A percentile compares a stretch with the other conserved stretches of the same genome.
phyloP scores from a whole-genome alignment of 2,113 vertebrate genomes.

The Columba livia region DNA sequence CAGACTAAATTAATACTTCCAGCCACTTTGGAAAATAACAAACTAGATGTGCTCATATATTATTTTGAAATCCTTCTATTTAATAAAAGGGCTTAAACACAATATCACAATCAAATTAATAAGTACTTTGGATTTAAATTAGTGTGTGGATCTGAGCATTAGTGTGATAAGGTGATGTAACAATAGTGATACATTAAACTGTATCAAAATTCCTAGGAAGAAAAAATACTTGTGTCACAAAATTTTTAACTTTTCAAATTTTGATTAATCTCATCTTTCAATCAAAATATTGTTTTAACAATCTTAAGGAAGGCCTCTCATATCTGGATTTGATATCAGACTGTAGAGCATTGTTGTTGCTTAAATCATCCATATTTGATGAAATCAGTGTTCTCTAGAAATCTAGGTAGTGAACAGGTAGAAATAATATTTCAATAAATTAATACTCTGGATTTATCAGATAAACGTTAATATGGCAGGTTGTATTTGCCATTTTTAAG shows the following conservation, averaged over 20 bases:
- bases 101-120: background rate
- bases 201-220: background rate
- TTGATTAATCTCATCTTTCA: background rate
- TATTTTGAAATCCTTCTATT: background rate
- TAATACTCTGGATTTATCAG: background rate
- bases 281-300: background rate
- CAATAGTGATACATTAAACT: background rate
- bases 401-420: background rate
- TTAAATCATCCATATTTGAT: background rate
- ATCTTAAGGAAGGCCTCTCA: background rate
- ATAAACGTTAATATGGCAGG: background rate
- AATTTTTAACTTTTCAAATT: background rate
- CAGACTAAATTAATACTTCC: background rate
- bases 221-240: background rate
- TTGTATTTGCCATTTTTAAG: background rate
- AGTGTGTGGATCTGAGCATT: background rate
- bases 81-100: background rate
- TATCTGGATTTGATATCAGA: background rate
- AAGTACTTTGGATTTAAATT: background rate
- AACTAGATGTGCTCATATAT: background rate
- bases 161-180: background rate
- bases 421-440: background rate
- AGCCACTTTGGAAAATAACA: background rate
- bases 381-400: background rate
- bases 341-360: background rate